Percentiles rank a stretch among this genome's conserved stretches.
These are phyloP conservation scores for Scaptodrosophila latifasciaeformis DNA, from an alignment of 2,888 invertebrate genomes.

Conservation along the genomic window DNA sequence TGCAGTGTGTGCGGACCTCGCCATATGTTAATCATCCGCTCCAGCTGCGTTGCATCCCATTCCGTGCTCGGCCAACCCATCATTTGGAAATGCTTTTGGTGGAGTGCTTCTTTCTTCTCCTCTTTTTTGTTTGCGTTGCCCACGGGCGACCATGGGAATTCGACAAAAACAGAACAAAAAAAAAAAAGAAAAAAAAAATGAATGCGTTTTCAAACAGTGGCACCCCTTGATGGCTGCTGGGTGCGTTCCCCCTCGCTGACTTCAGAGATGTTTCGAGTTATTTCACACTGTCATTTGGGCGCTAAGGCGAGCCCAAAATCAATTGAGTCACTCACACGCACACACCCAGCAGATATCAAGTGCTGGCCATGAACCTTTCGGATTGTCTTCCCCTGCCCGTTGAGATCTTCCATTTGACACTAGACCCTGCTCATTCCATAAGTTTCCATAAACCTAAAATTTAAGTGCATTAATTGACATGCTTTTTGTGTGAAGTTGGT, in stretches of 20 bases:
- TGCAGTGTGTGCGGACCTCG: not conserved
- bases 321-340: constrained; percentile 40
- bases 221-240: constrained; percentile 53
- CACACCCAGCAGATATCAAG: not conserved
- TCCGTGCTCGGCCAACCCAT: constrained; percentile 37
- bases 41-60: not conserved
- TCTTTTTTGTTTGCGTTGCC: not conserved
- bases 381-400: not conserved
- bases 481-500: no score
- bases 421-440: no score
- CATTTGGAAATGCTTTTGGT: constrained; percentile 23
- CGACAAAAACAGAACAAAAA: not conserved
- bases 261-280: constrained; percentile 20
- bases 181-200: no score
- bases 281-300: constrained; percentile 39
- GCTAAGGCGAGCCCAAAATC: constrained; percentile 43
- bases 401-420: not conserved
- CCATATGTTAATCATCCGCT: constrained; percentile 58
- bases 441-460: no score
- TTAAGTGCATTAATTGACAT: no score
- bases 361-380: not conserved
- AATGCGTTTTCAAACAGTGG: constrained; percentile 56
- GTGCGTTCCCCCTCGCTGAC: constrained; percentile 7
- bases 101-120: not conserved
- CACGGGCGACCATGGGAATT: constrained; percentile 14